A percentile compares a stretch with the other conserved stretches of the same genome.
Evolutionary conservation across 1,140 invertebrate species (phyloP).

Genomic region (Parapsyche elsis): DNA sequence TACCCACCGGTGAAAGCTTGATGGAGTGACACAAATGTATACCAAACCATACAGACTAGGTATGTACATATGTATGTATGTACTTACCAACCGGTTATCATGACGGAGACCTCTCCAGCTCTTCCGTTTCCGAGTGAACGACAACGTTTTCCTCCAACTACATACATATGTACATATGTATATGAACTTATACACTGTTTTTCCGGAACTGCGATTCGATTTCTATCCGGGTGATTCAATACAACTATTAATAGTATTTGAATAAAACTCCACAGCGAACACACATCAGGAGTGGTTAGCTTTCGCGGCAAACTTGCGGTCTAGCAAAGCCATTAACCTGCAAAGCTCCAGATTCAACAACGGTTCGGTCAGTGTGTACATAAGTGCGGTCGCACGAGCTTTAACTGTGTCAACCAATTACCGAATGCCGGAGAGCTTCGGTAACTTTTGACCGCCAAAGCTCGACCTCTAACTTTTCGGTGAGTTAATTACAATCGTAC

Average conservation of each 20-base stretch:
- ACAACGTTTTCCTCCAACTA: neutral
- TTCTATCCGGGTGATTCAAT: neutral
- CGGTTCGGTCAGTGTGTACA: neutral
- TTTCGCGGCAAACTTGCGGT: too few relatives aligned
- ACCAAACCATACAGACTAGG: too few relatives aligned
- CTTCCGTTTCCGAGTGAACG: constrained; percentile 3
- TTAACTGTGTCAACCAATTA: constrained; percentile 12
- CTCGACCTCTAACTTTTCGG: neutral
- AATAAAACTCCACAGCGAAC: too few relatives aligned
- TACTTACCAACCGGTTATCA: too few relatives aligned
- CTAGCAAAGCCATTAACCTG: too few relatives aligned
- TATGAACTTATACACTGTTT: neutral
- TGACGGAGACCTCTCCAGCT: neutral
- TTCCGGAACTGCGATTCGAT: neutral
- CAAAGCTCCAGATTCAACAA: too few relatives aligned
- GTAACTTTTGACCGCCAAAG: constrained; percentile 18
- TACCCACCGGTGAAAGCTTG: constrained; percentile 15
- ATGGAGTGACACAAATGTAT: constrained; percentile 9
- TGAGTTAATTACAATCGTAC: neutral
- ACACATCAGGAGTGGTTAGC: too few relatives aligned
- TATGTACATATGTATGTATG: too few relatives aligned
- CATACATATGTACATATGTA: too few relatives aligned
- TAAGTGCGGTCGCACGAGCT: neutral
- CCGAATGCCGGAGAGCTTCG: neutral
- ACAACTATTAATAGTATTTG: neutral